phyloP scores from a whole-genome alignment of 1,140 invertebrate genomes.

The Zaprionus africanus region DNA sequence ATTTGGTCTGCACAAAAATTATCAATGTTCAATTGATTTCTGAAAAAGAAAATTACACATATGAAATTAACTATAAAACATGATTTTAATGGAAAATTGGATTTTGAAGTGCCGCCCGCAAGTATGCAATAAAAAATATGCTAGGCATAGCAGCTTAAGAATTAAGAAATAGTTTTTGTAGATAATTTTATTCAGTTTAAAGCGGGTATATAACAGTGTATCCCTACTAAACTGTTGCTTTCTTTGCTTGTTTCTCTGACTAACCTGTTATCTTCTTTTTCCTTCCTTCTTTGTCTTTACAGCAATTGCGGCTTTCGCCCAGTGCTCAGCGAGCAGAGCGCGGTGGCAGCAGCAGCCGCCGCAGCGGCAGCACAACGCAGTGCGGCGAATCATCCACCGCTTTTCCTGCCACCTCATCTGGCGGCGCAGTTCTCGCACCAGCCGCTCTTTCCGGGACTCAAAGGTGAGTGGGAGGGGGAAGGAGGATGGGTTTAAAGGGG shows the following conservation, averaged over 20 bases:
- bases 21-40: too few relatives aligned
- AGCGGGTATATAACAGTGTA: too few relatives aligned
- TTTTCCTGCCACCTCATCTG: conserved; percentile 93
- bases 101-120: too few relatives aligned
- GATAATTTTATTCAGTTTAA: too few relatives aligned
- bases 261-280: not conserved
- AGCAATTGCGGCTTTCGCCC: conserved; percentile 87
- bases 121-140: too few relatives aligned
- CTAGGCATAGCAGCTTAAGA: too few relatives aligned
- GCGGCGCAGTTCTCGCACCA: conserved; percentile 92
- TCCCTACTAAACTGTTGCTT: too few relatives aligned
- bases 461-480: conserved; percentile 86
- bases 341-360: conserved; percentile 70
- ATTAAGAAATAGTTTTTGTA: too few relatives aligned
- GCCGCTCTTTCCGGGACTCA: conserved; percentile 90
- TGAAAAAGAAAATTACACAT: too few relatives aligned
- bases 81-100: too few relatives aligned
- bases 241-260: not conserved
- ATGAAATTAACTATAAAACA: too few relatives aligned
- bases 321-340: conserved; percentile 85
- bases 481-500: not conserved
- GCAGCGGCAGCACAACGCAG: conserved; percentile 64
- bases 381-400: conserved; percentile 86
- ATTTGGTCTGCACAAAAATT: too few relatives aligned
- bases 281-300: conserved; percentile 63